Percentiles rank a stretch among this genome's conserved stretches.
Conservation (phyloP, 2,113 vertebrate genomes). For the Vulpes ferrilata region DNA sequence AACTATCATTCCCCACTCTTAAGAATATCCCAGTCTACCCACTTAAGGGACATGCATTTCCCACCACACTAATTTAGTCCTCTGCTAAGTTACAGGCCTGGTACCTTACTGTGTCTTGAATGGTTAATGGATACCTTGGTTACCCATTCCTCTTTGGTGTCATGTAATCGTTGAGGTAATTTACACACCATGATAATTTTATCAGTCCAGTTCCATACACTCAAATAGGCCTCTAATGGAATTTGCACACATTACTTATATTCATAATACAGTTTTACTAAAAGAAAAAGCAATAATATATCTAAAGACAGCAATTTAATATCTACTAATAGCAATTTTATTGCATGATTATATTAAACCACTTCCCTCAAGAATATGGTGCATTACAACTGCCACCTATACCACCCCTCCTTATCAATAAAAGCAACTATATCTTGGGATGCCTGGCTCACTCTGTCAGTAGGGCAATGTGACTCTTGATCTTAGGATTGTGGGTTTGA, state of each 20-base stretch:
- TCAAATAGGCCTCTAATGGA: background rate
- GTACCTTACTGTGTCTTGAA: background rate
- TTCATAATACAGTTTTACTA: slow-evolving; percentile 48
- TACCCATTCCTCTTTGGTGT: slow-evolving; percentile 10
- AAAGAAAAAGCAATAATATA: slow-evolving; percentile 31
- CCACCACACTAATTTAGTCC: slow-evolving; percentile 54
- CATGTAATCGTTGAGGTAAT: background rate
- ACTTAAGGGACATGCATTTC: slow-evolving; percentile 43
- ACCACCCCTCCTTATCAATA: background rate
- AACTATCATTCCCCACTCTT: background rate
- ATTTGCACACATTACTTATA: slow-evolving; percentile 47
- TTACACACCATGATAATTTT: background rate
- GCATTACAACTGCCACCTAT: background rate
- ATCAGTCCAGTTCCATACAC: background rate
- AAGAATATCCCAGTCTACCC: slow-evolving; percentile 35
- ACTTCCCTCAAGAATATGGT: background rate
- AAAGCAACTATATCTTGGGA: slow-evolving; percentile 39
- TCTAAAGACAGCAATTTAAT: slow-evolving; percentile 17
- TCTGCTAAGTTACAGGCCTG: slow-evolving; percentile 1
- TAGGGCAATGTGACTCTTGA: background rate
- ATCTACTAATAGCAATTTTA: slow-evolving; percentile 51
- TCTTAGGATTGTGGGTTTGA: background rate
- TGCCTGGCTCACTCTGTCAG: too few relatives aligned
- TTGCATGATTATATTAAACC: background rate
- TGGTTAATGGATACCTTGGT: slow-evolving; percentile 15